Base-by-base conservation (phyloP, 2,113 vertebrate genomes). In the Ceyx margarethae region DNA sequence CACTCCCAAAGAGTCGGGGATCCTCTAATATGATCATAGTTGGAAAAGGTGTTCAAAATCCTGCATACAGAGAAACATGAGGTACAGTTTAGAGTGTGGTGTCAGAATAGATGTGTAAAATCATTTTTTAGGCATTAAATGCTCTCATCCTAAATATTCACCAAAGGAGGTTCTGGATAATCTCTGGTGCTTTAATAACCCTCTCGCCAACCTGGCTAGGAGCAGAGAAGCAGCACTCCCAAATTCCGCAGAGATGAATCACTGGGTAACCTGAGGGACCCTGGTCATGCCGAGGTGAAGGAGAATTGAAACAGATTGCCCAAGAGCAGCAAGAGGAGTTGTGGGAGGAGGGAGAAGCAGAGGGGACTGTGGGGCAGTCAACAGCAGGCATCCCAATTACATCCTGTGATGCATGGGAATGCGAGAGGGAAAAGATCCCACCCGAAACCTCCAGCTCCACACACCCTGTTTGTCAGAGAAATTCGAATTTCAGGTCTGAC, bases 201-300 rank as follows among this genome's bases (percentile, higher is more conserved):
- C 11, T 71, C 53, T 67, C 80, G 88, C 79, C 79, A 85, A 71
- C 33, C 19, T 48, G 51, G 56, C 43, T 8, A 91, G 60, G n/a
- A 89, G 71, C 75, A 80, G 71, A 87, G 84, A 51, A 87, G 46
- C 68, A 87, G 81, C 58, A 91, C 78, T 94, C 64, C 91, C 79
- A 23, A 46, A 93, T 91, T 93, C 91, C 91, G 87, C 8, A 28
- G 64, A 85, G 89, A 50, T 87, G 76, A 96, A 77, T 92, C 89
- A 89, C 60, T 26, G 64, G 64, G 75, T 74, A 85, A 95, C 46
- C 79, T 19, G 23, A 29, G 67, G 90, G 73, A 91, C 94, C 43
- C 53, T 40, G 88, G 82, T 37, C 80, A 56, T 40, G 82, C 69
- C 50, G 76, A 81, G 64, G 64, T 71, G 79, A 77, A 80, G 51